Percentiles rank a stretch among this genome's conserved stretches.
phyloP scores from a whole-genome alignment of 2,113 vertebrate genomes.

The Cardinalis cardinalis region DNA sequence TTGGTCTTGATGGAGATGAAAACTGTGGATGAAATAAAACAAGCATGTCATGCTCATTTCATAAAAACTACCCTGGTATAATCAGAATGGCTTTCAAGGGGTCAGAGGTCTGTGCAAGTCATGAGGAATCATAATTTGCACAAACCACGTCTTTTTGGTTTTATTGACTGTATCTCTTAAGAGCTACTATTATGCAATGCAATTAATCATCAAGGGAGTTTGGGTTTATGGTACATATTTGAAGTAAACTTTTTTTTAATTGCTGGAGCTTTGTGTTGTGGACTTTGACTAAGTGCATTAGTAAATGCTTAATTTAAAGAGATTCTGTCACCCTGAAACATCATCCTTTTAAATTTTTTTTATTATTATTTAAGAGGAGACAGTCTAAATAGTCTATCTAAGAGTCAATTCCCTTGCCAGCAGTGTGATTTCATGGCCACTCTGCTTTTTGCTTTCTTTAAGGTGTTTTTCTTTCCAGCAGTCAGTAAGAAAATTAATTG shows the following conservation, averaged over 20 bases:
- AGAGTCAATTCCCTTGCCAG: not conserved
- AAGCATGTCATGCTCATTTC: not conserved
- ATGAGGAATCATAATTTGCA: not conserved
- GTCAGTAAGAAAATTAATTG: not conserved
- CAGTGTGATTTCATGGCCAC: not conserved
- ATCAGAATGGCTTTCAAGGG: not conserved
- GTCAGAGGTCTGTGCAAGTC: not conserved
- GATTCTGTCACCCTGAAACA: not conserved
- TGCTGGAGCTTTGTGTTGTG: not conserved
- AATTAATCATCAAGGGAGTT: not conserved
- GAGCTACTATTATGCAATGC: not conserved
- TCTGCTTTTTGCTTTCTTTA: not conserved
- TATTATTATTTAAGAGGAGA: not conserved
- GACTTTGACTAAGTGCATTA: not conserved
- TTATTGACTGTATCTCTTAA: not conserved
- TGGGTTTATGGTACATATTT: not conserved
- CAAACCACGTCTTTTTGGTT: not conserved
- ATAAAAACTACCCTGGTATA: not conserved
- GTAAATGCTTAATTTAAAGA: not conserved
- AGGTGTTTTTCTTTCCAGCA: not conserved
- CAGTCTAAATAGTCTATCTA: not conserved
- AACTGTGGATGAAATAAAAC: not conserved
- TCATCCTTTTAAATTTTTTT: not conserved
- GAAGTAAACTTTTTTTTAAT: not conserved
- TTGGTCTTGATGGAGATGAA: constrained; percentile 3